Percentiles rank a stretch among this genome's conserved stretches.
These are phyloP conservation scores for Leucophora obtusa DNA, from an alignment of 2,888 invertebrate species.

Conservation along the genomic window DNA sequence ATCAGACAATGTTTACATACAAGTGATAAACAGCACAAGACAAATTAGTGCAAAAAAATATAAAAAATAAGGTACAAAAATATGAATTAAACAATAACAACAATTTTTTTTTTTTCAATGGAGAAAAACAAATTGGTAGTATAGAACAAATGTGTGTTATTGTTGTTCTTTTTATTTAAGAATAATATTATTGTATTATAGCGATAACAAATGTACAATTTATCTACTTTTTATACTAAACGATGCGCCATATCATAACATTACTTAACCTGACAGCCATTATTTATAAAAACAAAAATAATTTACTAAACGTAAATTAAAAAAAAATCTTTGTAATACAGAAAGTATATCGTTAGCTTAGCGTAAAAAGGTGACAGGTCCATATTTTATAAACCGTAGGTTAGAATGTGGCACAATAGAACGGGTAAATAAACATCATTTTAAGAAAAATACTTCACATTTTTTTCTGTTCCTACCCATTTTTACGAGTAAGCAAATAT, in stretches of 20 bases:
- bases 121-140: not conserved
- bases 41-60: slow-evolving; percentile 51
- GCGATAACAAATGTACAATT: slow-evolving; percentile 37
- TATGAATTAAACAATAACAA: slow-evolving; percentile 16
- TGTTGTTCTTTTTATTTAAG: not conserved
- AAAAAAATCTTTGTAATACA: not conserved
- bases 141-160: not conserved
- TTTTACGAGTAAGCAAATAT: no score
- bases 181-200: slow-evolving; percentile 33
- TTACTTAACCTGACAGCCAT: slow-evolving; percentile 28
- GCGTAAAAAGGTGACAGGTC: no score
- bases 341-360: no score
- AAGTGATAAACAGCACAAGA: slow-evolving; percentile 52
- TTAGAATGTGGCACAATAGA: no score
- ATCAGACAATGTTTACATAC: slow-evolving; percentile 28
- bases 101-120: slow-evolving; percentile 26
- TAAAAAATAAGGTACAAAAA: slow-evolving; percentile 10
- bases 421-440: no score
- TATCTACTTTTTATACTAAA: slow-evolving; percentile 19
- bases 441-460: no score
- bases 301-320: slow-evolving; percentile 36
- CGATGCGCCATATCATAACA: slow-evolving; percentile 35
- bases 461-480: no score
- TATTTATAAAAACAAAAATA: slow-evolving; percentile 43
- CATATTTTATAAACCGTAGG: no score